These are phyloP conservation scores for Phocides pigmalion DNA, from an alignment of 1,140 invertebrate genomes.

Conservation along the genomic window DNA sequence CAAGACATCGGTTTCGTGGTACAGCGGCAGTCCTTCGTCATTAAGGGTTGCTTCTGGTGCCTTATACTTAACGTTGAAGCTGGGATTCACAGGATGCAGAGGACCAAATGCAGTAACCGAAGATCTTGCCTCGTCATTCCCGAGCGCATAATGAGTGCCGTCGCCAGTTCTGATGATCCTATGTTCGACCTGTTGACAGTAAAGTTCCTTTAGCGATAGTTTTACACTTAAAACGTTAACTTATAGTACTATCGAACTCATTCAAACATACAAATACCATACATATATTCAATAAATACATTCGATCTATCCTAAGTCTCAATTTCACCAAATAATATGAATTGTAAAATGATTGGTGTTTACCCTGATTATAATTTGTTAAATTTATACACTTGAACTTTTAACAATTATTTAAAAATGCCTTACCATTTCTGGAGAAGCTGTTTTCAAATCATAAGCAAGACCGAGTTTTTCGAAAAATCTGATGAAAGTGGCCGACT, in stretches of 20 bases:
- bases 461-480: conserved; percentile 76
- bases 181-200: conserved; percentile 54
- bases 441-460: conserved; percentile 87
- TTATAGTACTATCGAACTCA: no score
- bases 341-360: no score
- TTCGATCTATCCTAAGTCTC: no score
- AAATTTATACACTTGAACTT: no score
- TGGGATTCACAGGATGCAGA: conserved; percentile 68
- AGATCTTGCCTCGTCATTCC: conserved; percentile 54
- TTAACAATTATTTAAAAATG: no score
- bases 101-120: conserved; percentile 55
- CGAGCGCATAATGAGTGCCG: conserved; percentile 63
- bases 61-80: conserved; percentile 55
- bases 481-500: conserved; percentile 81
- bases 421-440: conserved; percentile 78
- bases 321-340: no score
- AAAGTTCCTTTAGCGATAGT: no score
- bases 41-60: conserved; percentile 54
- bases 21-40: conserved; percentile 60
- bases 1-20: conserved; percentile 62
- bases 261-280: no score
- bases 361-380: no score
- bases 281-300: no score
- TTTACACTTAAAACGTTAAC: no score
- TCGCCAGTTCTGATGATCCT: conserved; percentile 63